Percentiles rank a stretch among this genome's conserved stretches.
Conservation (phyloP, 2,888 invertebrate species). For the Cloeon dipterum region DNA sequence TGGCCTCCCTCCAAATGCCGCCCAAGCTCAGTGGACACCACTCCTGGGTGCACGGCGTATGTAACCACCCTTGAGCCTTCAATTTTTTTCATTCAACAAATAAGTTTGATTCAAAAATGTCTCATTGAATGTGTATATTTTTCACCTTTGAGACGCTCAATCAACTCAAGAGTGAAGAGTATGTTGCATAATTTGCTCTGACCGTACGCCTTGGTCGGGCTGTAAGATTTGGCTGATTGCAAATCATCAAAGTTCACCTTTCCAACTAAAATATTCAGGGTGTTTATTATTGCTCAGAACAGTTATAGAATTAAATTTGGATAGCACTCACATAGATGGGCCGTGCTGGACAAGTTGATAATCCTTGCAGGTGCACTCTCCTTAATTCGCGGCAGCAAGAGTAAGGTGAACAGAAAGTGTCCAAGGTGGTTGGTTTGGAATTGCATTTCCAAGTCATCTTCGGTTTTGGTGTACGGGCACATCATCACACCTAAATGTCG, state of each 20-base stretch:
- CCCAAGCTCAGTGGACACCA: constrained; percentile 9
- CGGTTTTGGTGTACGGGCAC: constrained; percentile 15
- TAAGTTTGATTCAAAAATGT: too few species aligned
- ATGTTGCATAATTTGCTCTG: constrained; percentile 19
- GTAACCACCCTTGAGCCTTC: constrained; percentile 3
- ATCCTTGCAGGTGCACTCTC: constrained; percentile 31
- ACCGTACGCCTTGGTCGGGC: constrained; percentile 12
- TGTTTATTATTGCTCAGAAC: too few species aligned
- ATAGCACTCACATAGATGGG: constrained; percentile 18
- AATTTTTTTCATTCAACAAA: too few species aligned
- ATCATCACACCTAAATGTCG: too few species aligned
- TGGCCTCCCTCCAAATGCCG: constrained; percentile 10
- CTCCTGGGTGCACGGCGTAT: constrained; percentile 2
- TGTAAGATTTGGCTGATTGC: constrained; percentile 7
- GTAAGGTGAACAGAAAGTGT: constrained; percentile 33
- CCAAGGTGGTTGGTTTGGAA: constrained; percentile 31
- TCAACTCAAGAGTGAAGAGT: constrained; percentile 17
- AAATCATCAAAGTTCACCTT: neutral
- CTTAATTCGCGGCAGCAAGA: constrained; percentile 31
- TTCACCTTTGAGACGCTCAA: constrained; percentile 13
- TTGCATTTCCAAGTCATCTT: constrained; percentile 30
- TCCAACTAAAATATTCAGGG: neutral
- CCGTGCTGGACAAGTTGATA: constrained; percentile 32
- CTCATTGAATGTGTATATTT: too few species aligned
- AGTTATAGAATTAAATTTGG: too few species aligned